A percentile compares a stretch with the other conserved stretches of the same genome.
Conservation (phyloP, 2,888 invertebrate genomes). For the Zaprionus lineosus region DNA sequence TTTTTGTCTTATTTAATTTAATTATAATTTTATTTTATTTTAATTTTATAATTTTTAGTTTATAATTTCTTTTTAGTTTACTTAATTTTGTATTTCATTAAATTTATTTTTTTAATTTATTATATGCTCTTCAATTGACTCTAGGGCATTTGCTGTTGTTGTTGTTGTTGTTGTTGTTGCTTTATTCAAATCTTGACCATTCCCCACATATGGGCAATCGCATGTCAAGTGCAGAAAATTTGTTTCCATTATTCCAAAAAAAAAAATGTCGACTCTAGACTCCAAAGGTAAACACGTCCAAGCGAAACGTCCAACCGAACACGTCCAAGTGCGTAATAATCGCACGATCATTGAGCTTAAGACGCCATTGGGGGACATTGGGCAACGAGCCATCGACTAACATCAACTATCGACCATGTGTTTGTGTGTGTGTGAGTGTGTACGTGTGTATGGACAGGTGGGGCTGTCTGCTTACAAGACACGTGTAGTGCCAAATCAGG, state of each 20-base stretch:
- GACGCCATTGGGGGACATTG: constrained; percentile 15
- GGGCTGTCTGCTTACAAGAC: constrained; percentile 9
- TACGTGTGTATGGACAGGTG: constrained; percentile 25
- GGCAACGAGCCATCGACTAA: constrained; percentile 29
- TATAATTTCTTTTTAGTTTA: too few relatives aligned
- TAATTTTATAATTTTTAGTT: too few relatives aligned
- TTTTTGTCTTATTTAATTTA: too few relatives aligned
- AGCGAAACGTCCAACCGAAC: constrained; percentile 30
- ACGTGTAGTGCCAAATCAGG: constrained; percentile 32
- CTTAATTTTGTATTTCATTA: too few relatives aligned
- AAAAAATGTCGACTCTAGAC: neutral
- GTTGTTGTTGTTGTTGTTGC: too few relatives aligned
- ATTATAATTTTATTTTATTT: too few relatives aligned
- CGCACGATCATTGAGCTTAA: neutral
- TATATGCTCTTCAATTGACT: too few relatives aligned
- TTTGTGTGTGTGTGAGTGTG: too few relatives aligned
- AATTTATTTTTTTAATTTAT: too few relatives aligned
- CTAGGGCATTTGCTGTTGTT: too few relatives aligned
- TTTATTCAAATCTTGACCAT: neutral
- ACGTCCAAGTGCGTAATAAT: constrained; percentile 48
- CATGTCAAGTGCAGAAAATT: constrained; percentile 29
- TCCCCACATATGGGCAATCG: neutral
- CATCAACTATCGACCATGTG: constrained; percentile 13
- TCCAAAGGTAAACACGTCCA: constrained; percentile 32
- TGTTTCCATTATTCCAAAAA: constrained; percentile 16